These are phyloP conservation scores for Brachionus paranguensis DNA, from an alignment of 1,140 invertebrate genomes.

Conservation along the genomic window DNA sequence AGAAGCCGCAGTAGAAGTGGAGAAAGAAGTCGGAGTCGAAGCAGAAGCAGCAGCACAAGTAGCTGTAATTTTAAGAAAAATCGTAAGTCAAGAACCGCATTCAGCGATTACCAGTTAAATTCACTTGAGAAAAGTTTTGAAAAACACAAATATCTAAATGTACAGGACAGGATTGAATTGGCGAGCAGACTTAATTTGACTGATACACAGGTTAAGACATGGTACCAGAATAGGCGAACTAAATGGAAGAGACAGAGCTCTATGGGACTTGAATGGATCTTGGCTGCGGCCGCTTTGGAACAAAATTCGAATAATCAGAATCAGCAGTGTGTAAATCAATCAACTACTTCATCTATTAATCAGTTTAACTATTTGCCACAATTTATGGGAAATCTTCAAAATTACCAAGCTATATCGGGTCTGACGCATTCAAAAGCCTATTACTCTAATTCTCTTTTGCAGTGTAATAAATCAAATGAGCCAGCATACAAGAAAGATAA, in stretches of 20 bases:
- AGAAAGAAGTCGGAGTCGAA: not conserved
- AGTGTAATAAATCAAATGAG: not conserved
- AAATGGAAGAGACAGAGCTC: constrained; percentile 40
- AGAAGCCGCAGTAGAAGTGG: not conserved
- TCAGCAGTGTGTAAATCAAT: not conserved
- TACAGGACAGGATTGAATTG: constrained; percentile 95
- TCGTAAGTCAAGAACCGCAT: constrained; percentile 91
- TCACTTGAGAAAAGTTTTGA: constrained; percentile 93
- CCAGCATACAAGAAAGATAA: not conserved
- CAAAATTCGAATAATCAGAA: not conserved
- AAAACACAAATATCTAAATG: constrained; percentile 93
- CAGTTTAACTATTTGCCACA: not conserved
- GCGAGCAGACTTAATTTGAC: constrained; percentile 88
- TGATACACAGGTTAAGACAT: constrained; percentile 98
- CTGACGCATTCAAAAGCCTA: not conserved
- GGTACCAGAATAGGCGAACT: constrained; percentile 91
- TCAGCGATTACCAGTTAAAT: constrained; percentile 93
- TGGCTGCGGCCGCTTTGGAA: constrained; percentile 27
- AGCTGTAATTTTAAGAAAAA: constrained; percentile 70
- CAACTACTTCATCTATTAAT: not conserved
- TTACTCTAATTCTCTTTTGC: not conserved
- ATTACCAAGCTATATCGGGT: not conserved
- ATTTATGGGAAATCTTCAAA: not conserved
- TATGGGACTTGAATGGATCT: constrained; percentile 25
- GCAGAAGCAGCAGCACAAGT: not conserved